Percentiles rank a stretch among this genome's conserved stretches.
Conservation (phyloP, 2,113 vertebrate genomes). For the Saimiri boliviensis region DNA sequence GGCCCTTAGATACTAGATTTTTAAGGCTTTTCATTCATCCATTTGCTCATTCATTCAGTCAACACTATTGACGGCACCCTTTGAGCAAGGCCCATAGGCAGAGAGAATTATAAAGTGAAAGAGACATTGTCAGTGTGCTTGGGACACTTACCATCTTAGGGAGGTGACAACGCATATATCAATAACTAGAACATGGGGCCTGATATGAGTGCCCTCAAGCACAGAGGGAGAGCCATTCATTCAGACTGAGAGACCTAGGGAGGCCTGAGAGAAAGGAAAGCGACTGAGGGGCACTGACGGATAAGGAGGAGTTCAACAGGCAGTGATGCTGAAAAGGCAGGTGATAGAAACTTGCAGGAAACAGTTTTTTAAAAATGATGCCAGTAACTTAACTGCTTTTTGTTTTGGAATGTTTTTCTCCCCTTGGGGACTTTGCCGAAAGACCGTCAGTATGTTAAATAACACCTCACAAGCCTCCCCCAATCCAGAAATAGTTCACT, state of each 20-base stretch:
- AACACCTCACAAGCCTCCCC: neutral
- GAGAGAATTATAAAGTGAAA: neutral
- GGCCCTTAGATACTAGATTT: neutral
- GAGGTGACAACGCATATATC: rapidly evolving
- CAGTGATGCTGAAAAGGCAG: neutral
- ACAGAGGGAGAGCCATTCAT: neutral
- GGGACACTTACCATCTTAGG: neutral
- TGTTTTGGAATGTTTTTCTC: neutral
- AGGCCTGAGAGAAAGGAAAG: neutral
- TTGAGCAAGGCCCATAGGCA: neutral
- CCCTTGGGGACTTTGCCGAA: neutral
- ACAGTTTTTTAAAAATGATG: neutral
- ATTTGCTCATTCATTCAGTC: neutral
- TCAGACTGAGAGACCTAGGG: neutral
- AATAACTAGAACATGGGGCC: rapidly evolving
- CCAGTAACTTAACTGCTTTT: neutral
- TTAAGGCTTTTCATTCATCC: neutral
- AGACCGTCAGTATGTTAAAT: neutral
- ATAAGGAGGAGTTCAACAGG: neutral
- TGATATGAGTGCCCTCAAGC: rapidly evolving
- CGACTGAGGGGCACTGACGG: neutral
- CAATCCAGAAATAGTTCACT: neutral
- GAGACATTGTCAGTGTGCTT: neutral
- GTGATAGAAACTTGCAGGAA: neutral
- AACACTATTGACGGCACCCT: neutral